phyloP scores from a whole-genome alignment of 2,888 invertebrate species.

The Entomobrya multifasciata region DNA sequence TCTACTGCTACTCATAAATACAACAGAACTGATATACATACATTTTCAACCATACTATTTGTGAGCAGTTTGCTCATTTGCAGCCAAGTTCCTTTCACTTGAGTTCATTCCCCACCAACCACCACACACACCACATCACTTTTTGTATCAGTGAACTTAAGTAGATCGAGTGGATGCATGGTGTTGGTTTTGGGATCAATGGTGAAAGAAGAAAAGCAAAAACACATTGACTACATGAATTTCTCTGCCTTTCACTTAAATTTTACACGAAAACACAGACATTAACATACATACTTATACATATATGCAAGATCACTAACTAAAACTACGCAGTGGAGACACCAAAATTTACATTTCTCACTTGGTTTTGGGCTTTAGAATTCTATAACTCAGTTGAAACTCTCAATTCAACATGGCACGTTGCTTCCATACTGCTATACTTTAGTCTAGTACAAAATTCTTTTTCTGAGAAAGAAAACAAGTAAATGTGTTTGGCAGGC shows the following conservation, averaged over 20 bases:
- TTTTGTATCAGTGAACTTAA: not conserved
- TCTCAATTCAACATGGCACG: too few relatives aligned
- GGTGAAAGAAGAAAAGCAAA: not conserved
- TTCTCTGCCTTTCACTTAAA: not conserved
- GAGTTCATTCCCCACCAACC: conserved; percentile 16
- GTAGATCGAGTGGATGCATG: conserved; percentile 20
- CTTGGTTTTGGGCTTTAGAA: not conserved
- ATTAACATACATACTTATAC: not conserved
- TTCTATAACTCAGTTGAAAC: not conserved
- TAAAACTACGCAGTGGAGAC: not conserved
- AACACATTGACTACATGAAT: conserved; percentile 12
- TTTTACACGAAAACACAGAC: not conserved
- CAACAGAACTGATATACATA: too few relatives aligned
- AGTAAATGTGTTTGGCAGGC: too few relatives aligned
- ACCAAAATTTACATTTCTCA: not conserved
- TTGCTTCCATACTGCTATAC: too few relatives aligned
- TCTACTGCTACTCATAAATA: not conserved
- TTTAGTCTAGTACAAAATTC: too few relatives aligned
- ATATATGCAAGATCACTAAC: too few relatives aligned
- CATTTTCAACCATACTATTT: not conserved
- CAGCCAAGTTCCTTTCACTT: conserved; percentile 42
- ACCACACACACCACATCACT: not conserved
- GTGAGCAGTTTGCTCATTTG: conserved; percentile 23
- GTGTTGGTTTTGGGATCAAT: conserved; percentile 29
- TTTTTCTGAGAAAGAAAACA: not conserved